phyloP scores from a whole-genome alignment of 1,140 invertebrate species.

The Trinorchestia longiramus region DNA sequence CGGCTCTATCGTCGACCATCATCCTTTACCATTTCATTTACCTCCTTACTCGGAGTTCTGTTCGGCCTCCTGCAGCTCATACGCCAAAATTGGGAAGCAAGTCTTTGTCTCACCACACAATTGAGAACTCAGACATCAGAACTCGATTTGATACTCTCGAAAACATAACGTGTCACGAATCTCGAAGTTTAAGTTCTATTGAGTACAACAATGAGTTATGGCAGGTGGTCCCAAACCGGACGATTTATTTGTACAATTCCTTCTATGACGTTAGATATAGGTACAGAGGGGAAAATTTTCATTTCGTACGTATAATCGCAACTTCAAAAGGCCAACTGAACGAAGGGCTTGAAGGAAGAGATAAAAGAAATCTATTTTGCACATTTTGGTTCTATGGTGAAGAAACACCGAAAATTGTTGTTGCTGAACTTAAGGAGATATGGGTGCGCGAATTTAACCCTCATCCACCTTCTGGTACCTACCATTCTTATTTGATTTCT shows the following conservation, averaged over 20 bases:
- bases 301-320: slow-evolving; percentile 47
- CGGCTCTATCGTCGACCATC: not conserved
- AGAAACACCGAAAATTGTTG: not conserved
- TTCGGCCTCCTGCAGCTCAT: not conserved
- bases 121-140: slow-evolving; percentile 1
- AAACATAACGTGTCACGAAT: not conserved
- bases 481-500: slow-evolving; percentile 54
- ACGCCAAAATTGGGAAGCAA: not conserved
- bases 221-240: slow-evolving; percentile 29
- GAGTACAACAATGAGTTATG: slow-evolving; percentile 30
- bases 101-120: not conserved
- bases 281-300: slow-evolving; percentile 32
- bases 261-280: slow-evolving; percentile 50
- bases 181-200: not conserved
- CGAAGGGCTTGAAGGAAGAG: not conserved
- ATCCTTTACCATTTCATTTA: slow-evolving; percentile 22
- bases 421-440: slow-evolving; percentile 48
- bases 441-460: slow-evolving; percentile 36
- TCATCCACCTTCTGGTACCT: slow-evolving; percentile 13
- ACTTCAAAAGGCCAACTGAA: not conserved
- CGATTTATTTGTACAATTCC: slow-evolving; percentile 36
- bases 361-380: slow-evolving; percentile 15
- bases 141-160: slow-evolving; percentile 37
- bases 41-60: not conserved
- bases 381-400: slow-evolving; percentile 38